These are phyloP conservation scores for Euplexia lucipara DNA, from an alignment of 2,888 invertebrate genomes.

Conservation along the genomic window DNA sequence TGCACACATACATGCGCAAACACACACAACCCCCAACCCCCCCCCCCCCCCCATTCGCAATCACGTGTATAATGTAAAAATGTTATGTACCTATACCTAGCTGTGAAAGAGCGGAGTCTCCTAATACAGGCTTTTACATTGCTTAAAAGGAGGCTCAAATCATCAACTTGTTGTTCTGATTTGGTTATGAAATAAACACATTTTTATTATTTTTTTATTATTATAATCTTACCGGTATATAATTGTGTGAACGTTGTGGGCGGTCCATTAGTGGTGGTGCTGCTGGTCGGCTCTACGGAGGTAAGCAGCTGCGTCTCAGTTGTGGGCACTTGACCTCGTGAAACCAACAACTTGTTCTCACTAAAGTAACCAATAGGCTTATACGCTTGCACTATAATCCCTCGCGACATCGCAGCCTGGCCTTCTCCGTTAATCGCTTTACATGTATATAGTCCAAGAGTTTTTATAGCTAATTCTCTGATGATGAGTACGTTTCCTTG, in stretches of 20 bases:
- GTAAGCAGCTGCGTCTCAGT: neutral
- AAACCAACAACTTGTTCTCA: slow-evolving; percentile 43
- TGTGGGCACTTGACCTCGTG: neutral
- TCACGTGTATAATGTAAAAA: too few species aligned
- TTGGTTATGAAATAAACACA: too few species aligned
- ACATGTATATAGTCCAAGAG: slow-evolving; percentile 5
- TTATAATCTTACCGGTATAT: too few species aligned
- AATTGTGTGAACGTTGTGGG: neutral
- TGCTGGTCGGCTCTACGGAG: neutral
- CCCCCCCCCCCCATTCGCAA: too few species aligned
- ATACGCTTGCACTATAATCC: slow-evolving; percentile 93
- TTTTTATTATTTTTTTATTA: too few species aligned
- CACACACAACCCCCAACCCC: too few species aligned
- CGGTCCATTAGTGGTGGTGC: neutral
- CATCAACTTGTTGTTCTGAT: too few species aligned
- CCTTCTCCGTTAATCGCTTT: slow-evolving; percentile 92
- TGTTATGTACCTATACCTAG: too few species aligned
- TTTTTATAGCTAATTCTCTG: neutral
- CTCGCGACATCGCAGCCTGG: slow-evolving; percentile 94
- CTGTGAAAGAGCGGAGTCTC: too few species aligned
- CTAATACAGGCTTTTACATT: too few species aligned
- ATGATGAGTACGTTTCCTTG: neutral
- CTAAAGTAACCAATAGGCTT: slow-evolving; percentile 91
- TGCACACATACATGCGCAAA: too few species aligned
- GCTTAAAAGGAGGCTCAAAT: too few species aligned